These are phyloP conservation scores for Helostoma temminkii DNA, from an alignment of 2,797 vertebrate genomes.

Conservation along the genomic window DNA sequence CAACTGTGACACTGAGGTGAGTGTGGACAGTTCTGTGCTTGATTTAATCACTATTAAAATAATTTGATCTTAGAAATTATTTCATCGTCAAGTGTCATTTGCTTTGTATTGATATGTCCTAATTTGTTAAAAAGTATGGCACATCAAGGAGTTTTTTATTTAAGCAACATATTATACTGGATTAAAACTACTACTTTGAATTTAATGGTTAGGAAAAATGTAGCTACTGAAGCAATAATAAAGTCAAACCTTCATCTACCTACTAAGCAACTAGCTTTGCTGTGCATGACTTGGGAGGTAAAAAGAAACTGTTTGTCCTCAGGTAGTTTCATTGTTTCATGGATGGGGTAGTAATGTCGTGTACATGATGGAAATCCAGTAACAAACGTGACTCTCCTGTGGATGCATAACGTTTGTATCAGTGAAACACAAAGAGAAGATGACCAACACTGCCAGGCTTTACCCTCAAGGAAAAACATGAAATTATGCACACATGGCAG, in stretches of 20 bases:
- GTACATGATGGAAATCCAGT: constrained; percentile 55
- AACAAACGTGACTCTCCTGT: constrained; percentile 49
- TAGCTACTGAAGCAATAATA: constrained; percentile 2
- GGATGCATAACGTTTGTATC: constrained; percentile 43
- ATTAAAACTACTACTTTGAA: no score
- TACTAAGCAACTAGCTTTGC: no score
- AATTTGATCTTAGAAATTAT: constrained; percentile 21
- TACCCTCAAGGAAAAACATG: constrained; percentile 27
- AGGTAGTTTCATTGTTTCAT: constrained; percentile 42
- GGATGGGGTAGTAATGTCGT: constrained; percentile 37
- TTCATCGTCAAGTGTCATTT: constrained; percentile 46
- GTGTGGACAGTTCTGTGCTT: background rate
- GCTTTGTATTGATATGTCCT: constrained; percentile 46
- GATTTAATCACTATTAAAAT: constrained; percentile 12
- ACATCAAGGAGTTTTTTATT: constrained; percentile 8
- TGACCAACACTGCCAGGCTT: constrained; percentile 8
- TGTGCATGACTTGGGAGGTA: constrained; percentile 31
- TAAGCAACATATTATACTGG: no score
- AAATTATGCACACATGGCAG: background rate
- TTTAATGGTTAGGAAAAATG: no score
- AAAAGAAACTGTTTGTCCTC: constrained; percentile 36
- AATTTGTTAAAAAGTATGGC: constrained; percentile 33
- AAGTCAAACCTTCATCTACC: background rate
- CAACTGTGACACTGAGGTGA: background rate
- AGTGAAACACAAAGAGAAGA: constrained; percentile 21